Evolutionary conservation across 2,113 vertebrate genomes (phyloP).

Genomic region (Stercorarius parasiticus): DNA sequence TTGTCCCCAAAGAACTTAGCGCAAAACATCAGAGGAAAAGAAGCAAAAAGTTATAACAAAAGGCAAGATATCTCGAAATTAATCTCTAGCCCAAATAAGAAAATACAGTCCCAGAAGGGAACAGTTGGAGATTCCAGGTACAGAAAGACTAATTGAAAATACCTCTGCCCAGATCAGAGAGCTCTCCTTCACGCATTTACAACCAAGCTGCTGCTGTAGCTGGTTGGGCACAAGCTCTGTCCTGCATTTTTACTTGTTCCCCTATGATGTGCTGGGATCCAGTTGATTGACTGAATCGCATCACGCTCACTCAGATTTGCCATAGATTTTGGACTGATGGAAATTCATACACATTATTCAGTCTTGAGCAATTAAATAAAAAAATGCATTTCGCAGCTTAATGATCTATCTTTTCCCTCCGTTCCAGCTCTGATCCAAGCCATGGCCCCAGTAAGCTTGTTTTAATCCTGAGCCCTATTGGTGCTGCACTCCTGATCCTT

Average conservation of each 20-base stretch:
- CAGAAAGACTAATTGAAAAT: neutral
- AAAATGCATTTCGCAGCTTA: neutral
- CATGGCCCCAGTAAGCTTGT: neutral
- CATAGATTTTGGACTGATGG: neutral
- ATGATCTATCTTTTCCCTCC: neutral
- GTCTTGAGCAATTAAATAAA: neutral
- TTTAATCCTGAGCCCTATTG: constrained; percentile 17
- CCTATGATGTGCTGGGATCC: neutral
- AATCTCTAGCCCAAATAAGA: neutral
- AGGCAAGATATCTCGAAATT: neutral
- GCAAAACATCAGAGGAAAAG: neutral
- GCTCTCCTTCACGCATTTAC: neutral
- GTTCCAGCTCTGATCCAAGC: constrained; percentile 38
- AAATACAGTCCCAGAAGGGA: neutral
- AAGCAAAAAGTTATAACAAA: neutral
- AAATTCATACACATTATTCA: fast-evolving
- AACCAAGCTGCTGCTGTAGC: neutral
- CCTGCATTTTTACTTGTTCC: neutral
- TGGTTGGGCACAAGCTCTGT: neutral
- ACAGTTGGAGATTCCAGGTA: neutral
- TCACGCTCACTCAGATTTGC: neutral
- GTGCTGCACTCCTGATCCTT: constrained; percentile 6
- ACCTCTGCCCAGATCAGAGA: neutral
- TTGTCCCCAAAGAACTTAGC: neutral
- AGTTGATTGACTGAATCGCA: neutral